Evolutionary conservation across 2,113 vertebrate genomes (phyloP), one percentile per base, ranked within the genome.

Genomic region (Clupea harengus): DNA sequence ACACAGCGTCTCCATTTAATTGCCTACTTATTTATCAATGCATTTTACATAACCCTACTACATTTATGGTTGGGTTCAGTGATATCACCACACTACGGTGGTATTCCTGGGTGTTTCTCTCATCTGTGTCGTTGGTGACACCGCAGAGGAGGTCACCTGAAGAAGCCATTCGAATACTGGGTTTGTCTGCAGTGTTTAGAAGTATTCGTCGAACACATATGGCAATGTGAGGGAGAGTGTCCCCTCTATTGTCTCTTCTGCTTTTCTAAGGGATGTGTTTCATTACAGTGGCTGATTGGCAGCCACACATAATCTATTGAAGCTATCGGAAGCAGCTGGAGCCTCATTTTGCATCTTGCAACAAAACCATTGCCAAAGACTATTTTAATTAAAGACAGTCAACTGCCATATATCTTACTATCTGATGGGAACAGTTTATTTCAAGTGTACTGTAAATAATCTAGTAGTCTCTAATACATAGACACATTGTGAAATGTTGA

Each of bases 281-380:
- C 67, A 84, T 90, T 90, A 87, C 84, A 88, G 52, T 54, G 54
- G 87, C 89, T 90, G 88, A 86, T 72, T 47, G n/a, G 81, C 83
- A 52, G 45, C 87, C 85, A 85, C 80, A 86, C 84, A 52, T 82
- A 91, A 89, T 89, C 89, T 91, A 80, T 86, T 86, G 49, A 90
- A 83, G 87, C 45, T 89, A 91, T 92, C 84, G 18, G 28, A 32
- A 39, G 67, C 67, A 75, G 25, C 28, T 39, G 32, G 67, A 75
- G 67, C 67, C 28, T 4, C 67, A 39, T 75, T 93, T 90, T 92
- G 84, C 92, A 10, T 75, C 67, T 75, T 15, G 4, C 67, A 2
- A 32, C 28, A 32, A 39, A 75, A 75, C 11, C 10, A 39, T 32
- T 39, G 67, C 28, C 67, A 75, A 39, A 75, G 25, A 39, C 11